Base-by-base conservation (phyloP, 2,888 invertebrate genomes). In the Lamellibrachia columna region DNA sequence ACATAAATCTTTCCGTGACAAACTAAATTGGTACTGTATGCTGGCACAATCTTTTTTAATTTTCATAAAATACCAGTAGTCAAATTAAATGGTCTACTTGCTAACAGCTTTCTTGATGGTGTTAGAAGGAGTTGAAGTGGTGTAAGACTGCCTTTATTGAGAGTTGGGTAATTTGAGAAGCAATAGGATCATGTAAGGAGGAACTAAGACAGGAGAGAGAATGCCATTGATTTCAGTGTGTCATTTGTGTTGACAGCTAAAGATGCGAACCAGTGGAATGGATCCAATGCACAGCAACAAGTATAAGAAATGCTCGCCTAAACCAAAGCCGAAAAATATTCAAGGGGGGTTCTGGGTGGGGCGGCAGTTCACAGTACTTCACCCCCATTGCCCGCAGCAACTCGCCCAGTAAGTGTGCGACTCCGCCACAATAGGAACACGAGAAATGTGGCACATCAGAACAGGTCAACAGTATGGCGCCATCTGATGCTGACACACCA, bases 231-330 rank as follows among this genome's bases (percentile, higher is more conserved):
- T 91, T 91, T 15, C 15, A 60, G 15, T 15, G 15, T 3, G 22
- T 58, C 22, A 9, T 60, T 60, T 60, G 60, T 60, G 60, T 60
- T 40, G 22, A 94, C 97, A 97, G 96, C 97, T 98, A 93, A 98
- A 98, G 97, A 98, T 98, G 97, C 97, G 98, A 94, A 97, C 98
- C n/a, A 97, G 98, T 58, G 97, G 97, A 91, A 97, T 98, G 94
- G 98, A 95, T 97, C 97, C 95, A 97, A 94, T 97, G 52, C 97
- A 97, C 94, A 97, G 97, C 93, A 97, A 97, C 94, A 95, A 96
- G 94, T 53, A 92, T 58, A 97, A 97, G 95, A 97, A 96, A 95
- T 95, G 96, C 75, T 96, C 96, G 52, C 96, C 96, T 9, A 95
- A 96, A 94, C 94, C 95, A 7, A 96, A 96, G 93, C 95, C 95